Conservation (phyloP, 2,113 vertebrate genomes). For the Picathartes gymnocephalus region DNA sequence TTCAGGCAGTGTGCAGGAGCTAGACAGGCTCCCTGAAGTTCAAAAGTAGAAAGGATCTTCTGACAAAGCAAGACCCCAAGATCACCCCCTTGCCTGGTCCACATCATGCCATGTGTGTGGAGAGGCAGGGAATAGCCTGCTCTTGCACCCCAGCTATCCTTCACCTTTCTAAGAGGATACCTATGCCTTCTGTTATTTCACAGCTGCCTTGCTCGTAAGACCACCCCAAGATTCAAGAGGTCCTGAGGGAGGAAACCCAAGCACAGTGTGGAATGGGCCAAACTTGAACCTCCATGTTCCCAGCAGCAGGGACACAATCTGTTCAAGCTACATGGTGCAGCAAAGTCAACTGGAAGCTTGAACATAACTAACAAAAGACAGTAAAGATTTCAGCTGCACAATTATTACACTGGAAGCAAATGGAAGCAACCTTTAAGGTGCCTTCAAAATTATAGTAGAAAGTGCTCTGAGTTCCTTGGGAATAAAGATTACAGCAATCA, state of each 20-base stretch:
- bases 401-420: not conserved
- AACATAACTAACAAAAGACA: not conserved
- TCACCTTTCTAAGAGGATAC: not conserved
- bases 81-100: rapidly evolving
- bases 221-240: not conserved
- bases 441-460: not conserved
- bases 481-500: not conserved
- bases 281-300: not conserved
- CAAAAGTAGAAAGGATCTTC: not conserved
- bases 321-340: not conserved
- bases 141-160: not conserved
- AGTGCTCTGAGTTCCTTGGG: not conserved
- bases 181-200: not conserved
- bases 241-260: not conserved
- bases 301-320: rapidly evolving
- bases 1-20: not conserved
- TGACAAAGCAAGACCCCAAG: not conserved
- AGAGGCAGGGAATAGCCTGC: not conserved
- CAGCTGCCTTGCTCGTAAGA: not conserved
- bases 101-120: rapidly evolving
- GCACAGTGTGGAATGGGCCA: not conserved
- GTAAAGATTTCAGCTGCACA: not conserved
- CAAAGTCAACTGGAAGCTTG: not conserved
- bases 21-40: not conserved
- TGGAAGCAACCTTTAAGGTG: not conserved